These are phyloP conservation scores for Genyomyrus donnyi DNA, from an alignment of 2,113 vertebrate genomes.

Conservation along the genomic window DNA sequence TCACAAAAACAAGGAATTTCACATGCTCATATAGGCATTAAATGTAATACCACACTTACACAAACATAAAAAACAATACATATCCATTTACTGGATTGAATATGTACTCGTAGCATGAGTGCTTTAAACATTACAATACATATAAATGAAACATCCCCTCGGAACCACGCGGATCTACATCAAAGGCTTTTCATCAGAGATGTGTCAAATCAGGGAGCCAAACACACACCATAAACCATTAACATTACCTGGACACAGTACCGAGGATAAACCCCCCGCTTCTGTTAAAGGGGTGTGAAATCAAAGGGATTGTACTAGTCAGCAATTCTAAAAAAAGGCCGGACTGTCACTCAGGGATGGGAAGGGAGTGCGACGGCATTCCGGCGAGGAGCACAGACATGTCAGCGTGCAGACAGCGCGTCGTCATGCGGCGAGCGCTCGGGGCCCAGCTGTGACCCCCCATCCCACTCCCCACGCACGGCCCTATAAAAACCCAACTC, in stretches of 20 bases:
- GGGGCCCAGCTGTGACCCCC: constrained; percentile 39
- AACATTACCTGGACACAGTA: background rate
- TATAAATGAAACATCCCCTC: background rate
- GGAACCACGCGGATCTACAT: background rate
- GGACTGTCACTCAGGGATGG: background rate
- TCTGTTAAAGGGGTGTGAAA: background rate
- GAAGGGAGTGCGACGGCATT: background rate
- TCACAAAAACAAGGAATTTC: constrained; percentile 6
- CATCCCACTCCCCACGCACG: constrained; percentile 28
- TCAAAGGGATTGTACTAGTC: background rate
- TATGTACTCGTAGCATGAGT: background rate
- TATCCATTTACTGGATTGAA: background rate
- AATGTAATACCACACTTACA: background rate
- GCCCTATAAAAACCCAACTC: constrained; percentile 49
- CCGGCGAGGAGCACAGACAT: background rate
- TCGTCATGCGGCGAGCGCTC: background rate
- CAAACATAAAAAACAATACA: background rate
- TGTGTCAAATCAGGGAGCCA: background rate
- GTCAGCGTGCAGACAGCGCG: constrained; percentile 1
- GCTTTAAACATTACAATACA: background rate
- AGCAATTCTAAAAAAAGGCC: background rate
- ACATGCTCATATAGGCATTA: background rate
- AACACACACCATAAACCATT: background rate
- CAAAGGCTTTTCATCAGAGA: background rate
- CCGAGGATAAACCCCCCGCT: background rate